Percentiles rank a stretch among this genome's conserved stretches.
These are phyloP conservation scores for Etheostoma perlongum DNA, from an alignment of 2,797 vertebrate species.

Conservation along the genomic window DNA sequence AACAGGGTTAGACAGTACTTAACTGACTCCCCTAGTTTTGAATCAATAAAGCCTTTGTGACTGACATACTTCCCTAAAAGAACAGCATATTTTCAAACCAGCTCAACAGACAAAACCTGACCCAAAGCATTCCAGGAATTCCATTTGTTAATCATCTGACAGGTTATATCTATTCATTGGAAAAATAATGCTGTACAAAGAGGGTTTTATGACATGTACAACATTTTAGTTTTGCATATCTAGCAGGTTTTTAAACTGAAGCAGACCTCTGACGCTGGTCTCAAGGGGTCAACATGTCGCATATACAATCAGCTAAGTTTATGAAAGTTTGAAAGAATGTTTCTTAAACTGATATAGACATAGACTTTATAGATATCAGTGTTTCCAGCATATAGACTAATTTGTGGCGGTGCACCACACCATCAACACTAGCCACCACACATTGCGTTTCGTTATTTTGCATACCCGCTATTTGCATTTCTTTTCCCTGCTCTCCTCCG, in stretches of 20 bases:
- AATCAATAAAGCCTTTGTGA: neutral
- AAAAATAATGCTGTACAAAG: neutral
- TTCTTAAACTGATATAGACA: too few relatives aligned
- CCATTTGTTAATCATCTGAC: neutral
- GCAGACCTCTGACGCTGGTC: neutral
- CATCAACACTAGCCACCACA: too few relatives aligned
- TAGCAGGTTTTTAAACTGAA: neutral
- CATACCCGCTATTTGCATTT: too few relatives aligned
- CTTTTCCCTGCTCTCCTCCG: too few relatives aligned
- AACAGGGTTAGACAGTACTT: neutral
- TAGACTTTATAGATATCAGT: too few relatives aligned
- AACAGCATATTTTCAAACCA: neutral
- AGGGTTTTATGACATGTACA: neutral
- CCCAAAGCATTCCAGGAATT: slow-evolving; percentile 7
- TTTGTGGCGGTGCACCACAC: too few relatives aligned
- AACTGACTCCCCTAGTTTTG: neutral
- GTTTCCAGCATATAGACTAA: too few relatives aligned
- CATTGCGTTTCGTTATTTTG: too few relatives aligned
- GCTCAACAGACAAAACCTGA: neutral
- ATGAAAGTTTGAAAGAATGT: too few relatives aligned
- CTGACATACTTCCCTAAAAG: neutral
- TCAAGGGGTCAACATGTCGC: neutral
- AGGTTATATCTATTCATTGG: neutral
- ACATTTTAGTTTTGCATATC: neutral
- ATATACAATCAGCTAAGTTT: too few relatives aligned